Base-by-base conservation (phyloP, 2,797 vertebrate species). In the Caiman crocodilus region DNA sequence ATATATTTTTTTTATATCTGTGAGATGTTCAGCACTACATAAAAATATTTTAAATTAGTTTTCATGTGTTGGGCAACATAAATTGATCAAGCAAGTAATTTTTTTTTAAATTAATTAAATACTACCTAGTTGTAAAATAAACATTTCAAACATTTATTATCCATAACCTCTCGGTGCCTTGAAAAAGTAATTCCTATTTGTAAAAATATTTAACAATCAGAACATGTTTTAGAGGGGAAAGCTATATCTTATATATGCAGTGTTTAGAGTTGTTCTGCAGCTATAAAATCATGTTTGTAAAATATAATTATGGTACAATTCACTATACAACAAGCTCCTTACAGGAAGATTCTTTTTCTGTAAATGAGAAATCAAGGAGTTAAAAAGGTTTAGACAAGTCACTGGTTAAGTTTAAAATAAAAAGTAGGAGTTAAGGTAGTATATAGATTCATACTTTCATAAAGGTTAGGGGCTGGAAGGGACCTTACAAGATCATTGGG, bases 251-350 rank as follows among this genome's bases (percentile, higher is more conserved):
- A 76, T 20, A 32, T 32, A 77, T 82, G 77, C 69, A 77, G 69
- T 86, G 64, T 6, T n/a, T 69, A 88, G 35, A 23, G 25, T 35
- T 82, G 23, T 76, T 76, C 7, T 86, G 67, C 71, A 69, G 23
- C 35, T 79, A 63, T 60, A 82, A 91, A 57, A 65, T 1, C 18
- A 16, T 30, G 14, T 35, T 87, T 82, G 14, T 11, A 61, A 77
- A 90, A n/a, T 74, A 21, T 71, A 82, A 77, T 84, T 61, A 73
- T 8, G 13, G 2, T 78, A 25, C 35, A 77, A 86, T 87, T 91
- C 84, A 58, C 79, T 76, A n/a, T 90, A 90, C 89, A 64, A 83
- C 42, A 84, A 87, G 55, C 12, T 60, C 35, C 67, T 90, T 82
- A 28, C 14, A 79, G 88, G 42, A 5, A 10, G 42, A 5, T 71